A percentile compares a stretch with the other conserved stretches of the same genome.
phyloP scores from a whole-genome alignment of 2,113 vertebrate species.

The Nyctereutes procyonoides region DNA sequence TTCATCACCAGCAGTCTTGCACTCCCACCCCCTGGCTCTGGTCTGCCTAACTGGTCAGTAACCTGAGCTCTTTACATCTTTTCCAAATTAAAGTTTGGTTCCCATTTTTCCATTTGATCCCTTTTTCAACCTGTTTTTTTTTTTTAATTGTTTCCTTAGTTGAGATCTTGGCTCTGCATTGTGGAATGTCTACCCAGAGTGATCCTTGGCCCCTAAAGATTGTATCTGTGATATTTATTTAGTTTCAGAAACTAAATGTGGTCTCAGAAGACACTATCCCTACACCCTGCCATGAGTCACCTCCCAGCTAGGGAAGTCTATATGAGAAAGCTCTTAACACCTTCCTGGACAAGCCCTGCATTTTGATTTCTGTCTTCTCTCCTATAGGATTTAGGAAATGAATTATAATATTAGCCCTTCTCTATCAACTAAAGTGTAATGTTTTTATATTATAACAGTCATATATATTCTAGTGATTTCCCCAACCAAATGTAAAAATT shows the following conservation, averaged over 20 bases:
- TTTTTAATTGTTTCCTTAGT: not conserved
- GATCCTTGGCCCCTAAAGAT: not conserved
- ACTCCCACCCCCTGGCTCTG: not conserved
- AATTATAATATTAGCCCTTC: not conserved
- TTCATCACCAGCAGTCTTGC: not conserved
- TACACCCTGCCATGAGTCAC: not conserved
- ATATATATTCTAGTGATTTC: not conserved
- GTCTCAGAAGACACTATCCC: not conserved
- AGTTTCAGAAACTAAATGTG: not conserved
- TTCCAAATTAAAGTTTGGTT: not conserved
- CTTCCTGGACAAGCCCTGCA: not conserved
- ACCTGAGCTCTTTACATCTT: not conserved
- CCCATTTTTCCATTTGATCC: not conserved
- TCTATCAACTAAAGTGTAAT: constrained; percentile 1
- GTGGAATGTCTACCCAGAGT: not conserved
- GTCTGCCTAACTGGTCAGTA: not conserved
- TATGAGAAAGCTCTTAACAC: not conserved
- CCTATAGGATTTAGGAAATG: not conserved
- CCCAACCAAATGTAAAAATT: not conserved
- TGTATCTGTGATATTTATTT: not conserved
- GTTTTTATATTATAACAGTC: constrained; percentile 28
- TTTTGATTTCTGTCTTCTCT: constrained; percentile 18
- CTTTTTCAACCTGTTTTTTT: not conserved
- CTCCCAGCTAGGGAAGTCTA: not conserved
- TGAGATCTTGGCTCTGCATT: not conserved